A percentile compares a stretch with the other conserved stretches of the same genome.
These are phyloP conservation scores for Chaetodon trifascialis DNA, from an alignment of 2,113 vertebrate species.

Conservation along the genomic window DNA sequence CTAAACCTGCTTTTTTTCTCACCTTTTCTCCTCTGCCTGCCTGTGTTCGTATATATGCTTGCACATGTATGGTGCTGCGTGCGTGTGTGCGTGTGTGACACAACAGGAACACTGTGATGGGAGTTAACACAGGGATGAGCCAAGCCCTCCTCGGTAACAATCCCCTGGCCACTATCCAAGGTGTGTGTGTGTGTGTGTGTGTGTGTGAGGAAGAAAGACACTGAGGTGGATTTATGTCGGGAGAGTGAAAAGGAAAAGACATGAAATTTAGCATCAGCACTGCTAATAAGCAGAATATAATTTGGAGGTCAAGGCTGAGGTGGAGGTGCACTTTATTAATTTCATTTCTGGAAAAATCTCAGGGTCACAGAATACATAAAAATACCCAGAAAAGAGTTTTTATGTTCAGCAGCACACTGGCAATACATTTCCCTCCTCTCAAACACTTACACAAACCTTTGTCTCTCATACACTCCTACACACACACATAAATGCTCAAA, in stretches of 20 bases:
- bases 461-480: constrained; percentile 33
- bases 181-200: constrained; percentile 84
- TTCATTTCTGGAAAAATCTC: background rate
- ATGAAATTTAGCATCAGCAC: constrained; percentile 16
- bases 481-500: constrained; percentile 23
- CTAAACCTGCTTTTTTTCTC: constrained; percentile 73
- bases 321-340: constrained; percentile 33
- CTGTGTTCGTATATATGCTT: constrained; percentile 63
- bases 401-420: background rate
- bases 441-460: constrained; percentile 21
- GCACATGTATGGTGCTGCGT: constrained; percentile 50
- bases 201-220: background rate
- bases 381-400: background rate
- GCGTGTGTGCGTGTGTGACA: constrained; percentile 63
- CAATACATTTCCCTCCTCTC: constrained; percentile 30
- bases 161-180: constrained; percentile 95
- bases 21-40: constrained; percentile 67
- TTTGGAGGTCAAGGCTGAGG: constrained; percentile 19
- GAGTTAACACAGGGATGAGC: constrained; percentile 94
- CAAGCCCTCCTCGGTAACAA: constrained; percentile 93
- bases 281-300: constrained; percentile 18
- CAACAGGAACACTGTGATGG: constrained; percentile 94
- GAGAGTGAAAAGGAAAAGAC: background rate
- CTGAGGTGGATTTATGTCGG: constrained; percentile 30
- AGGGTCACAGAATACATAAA: constrained; percentile 22